These are phyloP conservation scores for Paracentrotus lividus DNA, from an alignment of 53 echinoderm and acorn worm genomes.

Conservation along the genomic window DNA sequence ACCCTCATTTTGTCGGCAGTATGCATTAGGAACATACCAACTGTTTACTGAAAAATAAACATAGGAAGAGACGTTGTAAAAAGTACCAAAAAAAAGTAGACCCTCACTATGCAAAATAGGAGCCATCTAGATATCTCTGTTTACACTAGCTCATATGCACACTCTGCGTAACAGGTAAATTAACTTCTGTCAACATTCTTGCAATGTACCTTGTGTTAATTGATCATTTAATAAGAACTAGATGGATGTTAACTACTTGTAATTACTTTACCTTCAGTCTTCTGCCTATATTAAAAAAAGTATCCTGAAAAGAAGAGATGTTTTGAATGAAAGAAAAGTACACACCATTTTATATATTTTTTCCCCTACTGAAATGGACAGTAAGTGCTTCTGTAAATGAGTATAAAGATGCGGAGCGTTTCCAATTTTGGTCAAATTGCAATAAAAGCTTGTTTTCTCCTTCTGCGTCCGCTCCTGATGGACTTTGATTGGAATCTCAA, in stretches of 20 bases:
- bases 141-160: not conserved
- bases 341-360: not conserved
- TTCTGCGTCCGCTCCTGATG: conserved; percentile 23
- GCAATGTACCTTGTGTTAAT: not conserved
- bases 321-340: not conserved
- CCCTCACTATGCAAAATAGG: not conserved
- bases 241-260: not conserved
- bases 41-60: conserved; percentile 23
- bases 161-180: not conserved
- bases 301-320: not conserved
- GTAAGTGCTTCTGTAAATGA: conserved; percentile 46
- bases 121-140: not conserved
- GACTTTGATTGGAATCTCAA: conserved; percentile 46
- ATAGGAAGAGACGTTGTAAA: not conserved
- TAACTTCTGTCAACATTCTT: not conserved
- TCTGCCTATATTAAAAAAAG: not conserved
- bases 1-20: not conserved
- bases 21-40: conserved; percentile 2
- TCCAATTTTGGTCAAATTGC: conserved; percentile 46
- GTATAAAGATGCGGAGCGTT: conserved; percentile 9
- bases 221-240: not conserved
- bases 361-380: not conserved
- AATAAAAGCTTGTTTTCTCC: conserved; percentile 54
- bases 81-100: not conserved
- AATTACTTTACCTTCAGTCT: not conserved